These are phyloP conservation scores for Balearica regulorum DNA, from an alignment of 2,797 vertebrate genomes.

Conservation along the genomic window DNA sequence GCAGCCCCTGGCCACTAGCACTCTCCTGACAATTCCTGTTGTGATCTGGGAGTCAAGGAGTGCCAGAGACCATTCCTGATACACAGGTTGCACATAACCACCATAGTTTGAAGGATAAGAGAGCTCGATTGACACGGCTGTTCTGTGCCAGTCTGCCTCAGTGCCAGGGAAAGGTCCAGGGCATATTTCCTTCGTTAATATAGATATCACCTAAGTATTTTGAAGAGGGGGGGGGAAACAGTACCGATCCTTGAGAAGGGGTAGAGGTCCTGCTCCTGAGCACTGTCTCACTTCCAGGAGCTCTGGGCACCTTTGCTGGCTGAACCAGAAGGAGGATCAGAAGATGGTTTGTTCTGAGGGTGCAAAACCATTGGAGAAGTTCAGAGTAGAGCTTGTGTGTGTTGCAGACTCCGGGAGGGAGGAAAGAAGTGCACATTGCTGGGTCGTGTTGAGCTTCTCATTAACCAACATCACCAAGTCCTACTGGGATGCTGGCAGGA, in stretches of 20 bases:
- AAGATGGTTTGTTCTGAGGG: not conserved
- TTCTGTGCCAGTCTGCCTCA: not conserved
- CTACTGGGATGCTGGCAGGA: not conserved
- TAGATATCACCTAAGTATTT: not conserved
- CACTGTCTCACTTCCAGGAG: not conserved
- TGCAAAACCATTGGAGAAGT: not conserved
- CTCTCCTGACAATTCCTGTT: not conserved
- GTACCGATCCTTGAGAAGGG: not conserved
- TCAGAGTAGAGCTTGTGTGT: not conserved
- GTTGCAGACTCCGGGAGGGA: not conserved
- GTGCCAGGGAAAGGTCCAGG: not conserved
- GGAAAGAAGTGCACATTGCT: not conserved
- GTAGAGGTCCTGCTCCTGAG: not conserved
- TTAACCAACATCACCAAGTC: too few species aligned
- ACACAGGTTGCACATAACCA: not conserved
- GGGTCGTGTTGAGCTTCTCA: too few species aligned
- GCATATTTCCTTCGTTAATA: not conserved
- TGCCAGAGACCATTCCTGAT: not conserved
- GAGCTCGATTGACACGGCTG: accelerated
- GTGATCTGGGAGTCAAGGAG: not conserved
- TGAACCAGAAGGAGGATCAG: not conserved
- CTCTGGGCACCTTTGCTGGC: not conserved
- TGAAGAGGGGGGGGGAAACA: not conserved
- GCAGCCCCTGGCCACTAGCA: not conserved
- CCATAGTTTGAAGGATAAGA: not conserved